phyloP scores from a whole-genome alignment of 2,113 vertebrate species.

The Pollachius pollachius region DNA sequence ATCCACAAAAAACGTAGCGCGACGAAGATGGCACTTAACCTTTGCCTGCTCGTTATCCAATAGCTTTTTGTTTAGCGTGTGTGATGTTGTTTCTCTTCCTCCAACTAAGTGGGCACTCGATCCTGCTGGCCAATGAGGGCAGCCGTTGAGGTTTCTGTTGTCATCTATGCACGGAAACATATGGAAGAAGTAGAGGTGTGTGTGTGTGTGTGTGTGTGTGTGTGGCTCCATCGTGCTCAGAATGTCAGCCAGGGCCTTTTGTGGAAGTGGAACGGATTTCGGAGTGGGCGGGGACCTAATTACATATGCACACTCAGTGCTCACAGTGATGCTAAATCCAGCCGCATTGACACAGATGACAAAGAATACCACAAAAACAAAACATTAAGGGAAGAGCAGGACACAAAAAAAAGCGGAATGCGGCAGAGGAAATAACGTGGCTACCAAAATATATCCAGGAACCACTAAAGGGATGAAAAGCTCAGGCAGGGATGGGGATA shows the following conservation, averaged over 20 bases:
- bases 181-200: slow-evolving; percentile 27
- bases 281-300: slow-evolving; percentile 80
- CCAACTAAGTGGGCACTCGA: slow-evolving; percentile 68
- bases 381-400: slow-evolving; percentile 51
- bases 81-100: slow-evolving; percentile 57
- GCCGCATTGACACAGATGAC: slow-evolving; percentile 70
- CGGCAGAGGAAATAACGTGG: slow-evolving; percentile 48
- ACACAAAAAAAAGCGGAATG: slow-evolving; percentile 39
- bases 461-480: slow-evolving; percentile 19
- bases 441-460: slow-evolving; percentile 35
- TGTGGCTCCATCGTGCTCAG: slow-evolving; percentile 45
- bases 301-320: slow-evolving; percentile 78
- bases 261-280: slow-evolving; percentile 77
- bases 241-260: slow-evolving; percentile 66
- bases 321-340: slow-evolving; percentile 77
- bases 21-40: slow-evolving; percentile 36
- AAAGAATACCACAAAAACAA: slow-evolving; percentile 54
- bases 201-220: background rate
- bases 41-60: slow-evolving; percentile 55
- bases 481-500: background rate
- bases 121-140: slow-evolving; percentile 48
- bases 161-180: slow-evolving; percentile 55
- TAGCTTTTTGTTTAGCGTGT: slow-evolving; percentile 61
- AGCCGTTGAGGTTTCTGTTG: slow-evolving; percentile 41
- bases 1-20: slow-evolving; percentile 14